These are phyloP conservation scores for Misgurnus anguillicaudatus DNA, from an alignment of 2,113 vertebrate genomes.

Conservation along the genomic window DNA sequence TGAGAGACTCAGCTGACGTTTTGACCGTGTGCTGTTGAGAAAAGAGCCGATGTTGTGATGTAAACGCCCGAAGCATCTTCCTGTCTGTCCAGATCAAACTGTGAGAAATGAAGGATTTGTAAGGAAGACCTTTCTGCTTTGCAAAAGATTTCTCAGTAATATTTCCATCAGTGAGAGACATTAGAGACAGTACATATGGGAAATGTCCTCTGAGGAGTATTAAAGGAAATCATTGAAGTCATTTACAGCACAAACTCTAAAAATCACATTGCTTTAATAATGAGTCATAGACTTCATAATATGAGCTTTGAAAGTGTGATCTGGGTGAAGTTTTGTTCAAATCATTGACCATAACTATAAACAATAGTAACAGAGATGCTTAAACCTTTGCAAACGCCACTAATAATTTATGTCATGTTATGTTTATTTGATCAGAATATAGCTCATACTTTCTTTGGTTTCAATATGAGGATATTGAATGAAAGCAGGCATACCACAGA, in stretches of 20 bases:
- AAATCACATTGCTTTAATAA: too few species aligned
- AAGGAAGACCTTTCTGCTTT: neutral
- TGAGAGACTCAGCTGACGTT: conserved; percentile 40
- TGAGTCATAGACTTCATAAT: too few species aligned
- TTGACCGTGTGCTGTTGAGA: conserved; percentile 7
- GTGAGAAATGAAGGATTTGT: neutral
- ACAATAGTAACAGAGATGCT: too few species aligned
- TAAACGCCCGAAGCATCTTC: neutral
- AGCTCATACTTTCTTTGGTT: too few species aligned
- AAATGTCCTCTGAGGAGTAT: neutral
- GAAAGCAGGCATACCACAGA: too few species aligned
- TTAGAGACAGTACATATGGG: neutral
- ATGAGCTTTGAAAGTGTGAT: too few species aligned
- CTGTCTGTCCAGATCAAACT: neutral
- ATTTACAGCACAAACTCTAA: neutral
- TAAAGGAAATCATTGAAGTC: neutral
- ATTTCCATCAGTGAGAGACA: neutral
- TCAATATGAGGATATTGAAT: too few species aligned
- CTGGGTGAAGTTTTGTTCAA: too few species aligned
- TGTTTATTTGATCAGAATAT: too few species aligned
- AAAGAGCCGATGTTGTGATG: conserved; percentile 1
- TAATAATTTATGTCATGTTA: too few species aligned
- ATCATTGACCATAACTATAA: too few species aligned
- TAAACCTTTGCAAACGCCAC: too few species aligned
- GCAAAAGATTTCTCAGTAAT: neutral